phyloP scores from a whole-genome alignment of 2,888 invertebrate genomes.

The Thera britannica region DNA sequence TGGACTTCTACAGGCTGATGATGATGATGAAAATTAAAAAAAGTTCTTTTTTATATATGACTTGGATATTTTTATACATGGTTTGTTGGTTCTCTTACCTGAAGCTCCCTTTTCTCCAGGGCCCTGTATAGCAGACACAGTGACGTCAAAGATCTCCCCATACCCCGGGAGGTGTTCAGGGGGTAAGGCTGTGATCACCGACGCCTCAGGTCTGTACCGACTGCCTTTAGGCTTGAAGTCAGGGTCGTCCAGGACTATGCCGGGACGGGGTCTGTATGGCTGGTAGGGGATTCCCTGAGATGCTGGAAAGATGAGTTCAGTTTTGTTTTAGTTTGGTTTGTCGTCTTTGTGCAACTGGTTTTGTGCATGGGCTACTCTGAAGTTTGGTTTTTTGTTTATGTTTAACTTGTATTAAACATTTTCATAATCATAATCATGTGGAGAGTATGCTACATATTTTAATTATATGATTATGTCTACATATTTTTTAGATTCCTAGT shows the following conservation, averaged over 20 bases:
- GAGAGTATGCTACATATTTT: no score
- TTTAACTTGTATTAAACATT: no score
- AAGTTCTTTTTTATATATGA: no score
- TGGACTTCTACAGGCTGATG: no score
- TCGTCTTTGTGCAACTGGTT: no score
- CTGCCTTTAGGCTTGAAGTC: conserved; percentile 90
- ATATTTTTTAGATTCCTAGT: no score
- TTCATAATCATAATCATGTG: no score
- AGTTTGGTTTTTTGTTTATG: no score
- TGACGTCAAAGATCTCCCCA: conserved; percentile 94
- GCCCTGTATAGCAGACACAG: conserved; percentile 94
- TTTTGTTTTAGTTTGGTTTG: no score
- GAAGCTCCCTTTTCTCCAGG: conserved; percentile 86
- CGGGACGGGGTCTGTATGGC: conserved; percentile 91
- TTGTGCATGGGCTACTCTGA: no score
- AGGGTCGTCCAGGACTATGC: conserved; percentile 93
- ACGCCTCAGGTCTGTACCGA: conserved; percentile 63
- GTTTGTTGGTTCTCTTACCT: conserved; percentile 49
- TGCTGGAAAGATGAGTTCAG: conserved; percentile 51
- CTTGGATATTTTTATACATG: neutral
- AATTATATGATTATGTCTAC: no score
- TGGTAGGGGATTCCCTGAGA: conserved; percentile 80
- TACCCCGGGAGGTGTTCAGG: conserved; percentile 76
- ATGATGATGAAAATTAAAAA: no score
- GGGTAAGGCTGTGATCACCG: conserved; percentile 76